Evolutionary conservation across 2,888 invertebrate species (phyloP), one percentile per base, ranked within the genome.

Genomic region (Aleiodes leptofemur): DNA sequence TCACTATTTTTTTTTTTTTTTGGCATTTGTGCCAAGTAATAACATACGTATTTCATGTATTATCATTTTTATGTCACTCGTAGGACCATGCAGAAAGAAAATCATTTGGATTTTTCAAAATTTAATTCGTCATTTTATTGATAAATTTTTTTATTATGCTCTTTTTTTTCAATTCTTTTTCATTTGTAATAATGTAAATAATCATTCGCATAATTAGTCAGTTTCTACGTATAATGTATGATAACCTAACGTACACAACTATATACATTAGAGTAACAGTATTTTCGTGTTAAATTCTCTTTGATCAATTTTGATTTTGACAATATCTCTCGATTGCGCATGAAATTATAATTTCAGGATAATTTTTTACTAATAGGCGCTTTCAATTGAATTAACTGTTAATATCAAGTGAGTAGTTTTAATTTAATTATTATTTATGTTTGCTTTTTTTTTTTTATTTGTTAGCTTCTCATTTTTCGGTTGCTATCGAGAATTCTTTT

Each of bases 241-340:
- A 76, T 78, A 81, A 80, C 80, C 78, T 82, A 79, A 80, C 79
- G 81, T 84, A 83, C 84, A 85, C 82, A 83, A 82, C 82, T 86
- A 85, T 85, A 82, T 87, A 86, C 83, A 85, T 84, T 83, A 82
- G 83, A 87, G 83, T 83, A 85, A 84, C 84, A 83, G 82, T 81
- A 78, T 84, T 81, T 50, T 71, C 53, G 11, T 43, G 43, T 43
- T 43, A 43, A 43, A 43, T 43, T 43, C 43, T 56, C 53, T 69
- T 48, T 13, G 29, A 11, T 70, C 73, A 68, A 48, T 56, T 61
- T 73, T 69, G 61, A 3, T 51, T 64, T 34, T 38, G 34, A 48
- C 31, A 29, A 23, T 66, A 59, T 64, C 64, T 38, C 57, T 59
- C 69, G 66, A 55, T 66, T 55, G 48, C 43, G 43, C 43, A 8